Percentiles rank a stretch among this genome's conserved stretches.
These are phyloP conservation scores for Teleogryllus oceanicus DNA, from an alignment of 2,888 invertebrate genomes.

Conservation along the genomic window DNA sequence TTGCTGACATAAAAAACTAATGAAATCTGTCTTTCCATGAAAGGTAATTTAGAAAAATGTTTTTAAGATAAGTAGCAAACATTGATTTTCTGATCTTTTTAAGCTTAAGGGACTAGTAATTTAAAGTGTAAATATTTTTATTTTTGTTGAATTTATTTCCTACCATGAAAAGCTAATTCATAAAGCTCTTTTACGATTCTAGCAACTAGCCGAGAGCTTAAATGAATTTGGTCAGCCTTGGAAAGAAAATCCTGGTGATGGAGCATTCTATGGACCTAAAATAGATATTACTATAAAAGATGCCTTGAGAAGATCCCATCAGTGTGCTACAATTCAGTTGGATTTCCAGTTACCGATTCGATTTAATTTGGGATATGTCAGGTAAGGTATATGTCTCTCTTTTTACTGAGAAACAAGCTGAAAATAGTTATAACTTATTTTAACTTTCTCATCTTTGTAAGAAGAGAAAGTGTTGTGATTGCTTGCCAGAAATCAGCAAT, in stretches of 20 bases:
- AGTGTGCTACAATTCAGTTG: constrained; percentile 97
- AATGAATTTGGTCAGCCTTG: constrained; percentile 82
- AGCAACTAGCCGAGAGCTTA: constrained; percentile 80
- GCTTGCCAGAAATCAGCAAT: no score
- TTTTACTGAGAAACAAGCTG: no score
- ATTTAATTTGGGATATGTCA: constrained; percentile 77
- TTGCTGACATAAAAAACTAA: no score
- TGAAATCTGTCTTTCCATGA: no score
- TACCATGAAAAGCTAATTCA: no score
- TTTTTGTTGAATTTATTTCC: no score
- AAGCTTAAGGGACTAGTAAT: neutral
- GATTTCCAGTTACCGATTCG: constrained; percentile 96
- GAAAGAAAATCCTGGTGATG: constrained; percentile 91
- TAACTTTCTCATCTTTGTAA: no score
- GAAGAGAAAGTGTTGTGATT: no score
- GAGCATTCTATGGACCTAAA: constrained; percentile 99
- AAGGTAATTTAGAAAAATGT: no score
- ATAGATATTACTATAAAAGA: constrained; percentile 97
- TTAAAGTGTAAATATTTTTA: no score
- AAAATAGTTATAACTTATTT: no score
- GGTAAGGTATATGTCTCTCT: constrained; percentile 48
- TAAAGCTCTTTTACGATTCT: constrained; percentile 38
- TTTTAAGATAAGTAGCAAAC: neutral
- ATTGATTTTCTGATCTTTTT: neutral
- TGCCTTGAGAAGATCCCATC: constrained; percentile 83